These are phyloP conservation scores for Seriola aureovittata DNA, from an alignment of 2,113 vertebrate genomes.

Conservation along the genomic window DNA sequence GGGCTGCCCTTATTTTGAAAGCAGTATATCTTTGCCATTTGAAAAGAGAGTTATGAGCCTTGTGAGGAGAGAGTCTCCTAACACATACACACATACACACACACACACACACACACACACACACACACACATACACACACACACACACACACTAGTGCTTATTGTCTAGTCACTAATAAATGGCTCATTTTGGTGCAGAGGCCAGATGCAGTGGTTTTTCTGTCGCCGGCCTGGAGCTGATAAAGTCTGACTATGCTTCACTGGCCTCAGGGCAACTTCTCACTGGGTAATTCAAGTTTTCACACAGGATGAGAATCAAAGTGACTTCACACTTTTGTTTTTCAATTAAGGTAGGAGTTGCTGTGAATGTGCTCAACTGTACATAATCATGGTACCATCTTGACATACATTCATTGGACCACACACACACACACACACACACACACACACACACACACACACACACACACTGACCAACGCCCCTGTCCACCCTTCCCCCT, in stretches of 20 bases:
- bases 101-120: background rate
- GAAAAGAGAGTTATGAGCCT: background rate
- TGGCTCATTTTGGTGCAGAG: background rate
- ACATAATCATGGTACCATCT: background rate
- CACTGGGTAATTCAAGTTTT: background rate
- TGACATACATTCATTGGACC: constrained; percentile 13
- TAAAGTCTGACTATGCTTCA: constrained; percentile 5
- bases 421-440: background rate
- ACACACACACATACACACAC: background rate
- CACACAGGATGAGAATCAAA: background rate
- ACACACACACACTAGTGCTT: constrained; percentile 5
- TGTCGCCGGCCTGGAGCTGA: background rate
- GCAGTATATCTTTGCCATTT: constrained; percentile 6
- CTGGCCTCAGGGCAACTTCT: constrained; percentile 1
- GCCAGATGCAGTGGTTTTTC: constrained; percentile 13
- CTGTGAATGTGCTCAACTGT: background rate
- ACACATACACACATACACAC: background rate
- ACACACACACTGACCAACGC: constrained; percentile 38
- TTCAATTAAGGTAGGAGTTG: too few relatives aligned
- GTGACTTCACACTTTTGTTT: background rate
- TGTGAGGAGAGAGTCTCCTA: background rate
- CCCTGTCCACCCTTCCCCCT: constrained; percentile 30
- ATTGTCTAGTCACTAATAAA: constrained; percentile 24
- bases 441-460: constrained; percentile 10
- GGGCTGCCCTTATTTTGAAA: constrained; percentile 16